These are phyloP conservation scores for Cranoglanis bouderius DNA, from an alignment of 2,113 vertebrate genomes.

Conservation along the genomic window DNA sequence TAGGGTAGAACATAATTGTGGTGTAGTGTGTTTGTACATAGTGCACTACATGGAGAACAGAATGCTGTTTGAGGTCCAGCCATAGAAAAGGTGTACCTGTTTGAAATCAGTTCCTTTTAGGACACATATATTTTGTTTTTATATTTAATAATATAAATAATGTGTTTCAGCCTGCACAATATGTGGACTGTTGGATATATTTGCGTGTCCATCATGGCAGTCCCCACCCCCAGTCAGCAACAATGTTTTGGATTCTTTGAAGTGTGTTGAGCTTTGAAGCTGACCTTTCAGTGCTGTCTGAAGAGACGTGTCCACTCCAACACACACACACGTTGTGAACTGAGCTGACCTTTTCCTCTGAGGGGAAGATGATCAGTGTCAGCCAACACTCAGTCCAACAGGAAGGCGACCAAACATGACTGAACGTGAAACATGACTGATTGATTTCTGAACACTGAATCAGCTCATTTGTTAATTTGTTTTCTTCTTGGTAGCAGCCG, in stretches of 20 bases:
- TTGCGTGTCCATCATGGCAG: neutral
- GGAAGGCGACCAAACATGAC: neutral
- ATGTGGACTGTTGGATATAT: too few relatives aligned
- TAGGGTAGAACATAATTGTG: too few relatives aligned
- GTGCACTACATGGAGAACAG: neutral
- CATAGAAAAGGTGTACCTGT: neutral
- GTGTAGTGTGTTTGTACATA: neutral
- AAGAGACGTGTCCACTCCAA: conserved; percentile 40
- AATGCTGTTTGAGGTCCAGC: neutral
- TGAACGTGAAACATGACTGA: too few relatives aligned
- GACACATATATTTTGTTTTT: neutral
- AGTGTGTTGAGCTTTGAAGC: conserved; percentile 61
- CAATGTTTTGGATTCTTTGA: conserved; percentile 48
- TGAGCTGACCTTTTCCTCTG: conserved; percentile 47
- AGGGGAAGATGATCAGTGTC: conserved; percentile 7
- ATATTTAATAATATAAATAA: too few relatives aligned
- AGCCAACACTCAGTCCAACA: neutral
- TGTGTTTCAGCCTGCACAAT: too few relatives aligned
- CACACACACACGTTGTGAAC: conserved; percentile 27
- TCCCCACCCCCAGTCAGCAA: neutral
- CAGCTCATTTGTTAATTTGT: neutral
- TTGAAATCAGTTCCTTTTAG: neutral
- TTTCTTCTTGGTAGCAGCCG: neutral
- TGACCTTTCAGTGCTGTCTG: conserved; percentile 63
- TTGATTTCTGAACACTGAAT: neutral